phyloP scores from a whole-genome alignment of 1,140 invertebrate species.

The Diorhabda elongata region DNA sequence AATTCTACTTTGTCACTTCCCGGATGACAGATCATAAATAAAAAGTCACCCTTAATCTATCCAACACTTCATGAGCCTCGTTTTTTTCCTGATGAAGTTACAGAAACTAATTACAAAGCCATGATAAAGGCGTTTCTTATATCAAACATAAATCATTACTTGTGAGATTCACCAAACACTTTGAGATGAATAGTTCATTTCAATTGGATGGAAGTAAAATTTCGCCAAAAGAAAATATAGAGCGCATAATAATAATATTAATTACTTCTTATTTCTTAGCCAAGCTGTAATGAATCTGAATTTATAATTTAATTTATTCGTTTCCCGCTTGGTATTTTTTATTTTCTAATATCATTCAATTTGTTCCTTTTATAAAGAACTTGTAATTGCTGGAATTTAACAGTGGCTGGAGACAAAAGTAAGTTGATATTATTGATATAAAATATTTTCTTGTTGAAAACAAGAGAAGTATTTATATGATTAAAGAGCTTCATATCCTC shows the following conservation, averaged over 20 bases:
- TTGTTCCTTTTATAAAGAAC: too few relatives aligned
- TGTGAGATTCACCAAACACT: slow-evolving; percentile 12
- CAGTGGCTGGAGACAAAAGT: too few relatives aligned
- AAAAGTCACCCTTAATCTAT: slow-evolving; percentile 36
- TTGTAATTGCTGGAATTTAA: too few relatives aligned
- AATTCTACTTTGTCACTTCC: slow-evolving; percentile 28
- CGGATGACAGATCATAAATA: slow-evolving; percentile 32
- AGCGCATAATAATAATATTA: slow-evolving; percentile 8
- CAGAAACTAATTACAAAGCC: slow-evolving; percentile 35
- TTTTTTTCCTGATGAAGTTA: slow-evolving; percentile 29
- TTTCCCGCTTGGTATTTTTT: too few relatives aligned
- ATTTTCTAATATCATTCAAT: too few relatives aligned
- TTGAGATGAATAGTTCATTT: slow-evolving; percentile 6
- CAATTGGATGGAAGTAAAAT: background rate
- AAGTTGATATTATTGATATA: too few relatives aligned
- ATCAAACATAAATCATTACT: slow-evolving; percentile 34
- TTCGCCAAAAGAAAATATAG: slow-evolving; percentile 5
- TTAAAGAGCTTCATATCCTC: too few relatives aligned
- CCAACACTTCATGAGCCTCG: slow-evolving; percentile 28
- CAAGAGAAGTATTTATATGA: too few relatives aligned
- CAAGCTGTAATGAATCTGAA: too few relatives aligned
- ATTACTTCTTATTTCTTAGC: slow-evolving; percentile 5
- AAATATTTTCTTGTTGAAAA: too few relatives aligned
- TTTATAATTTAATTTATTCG: too few relatives aligned
- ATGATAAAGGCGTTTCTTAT: slow-evolving; percentile 35